A percentile compares a stretch with the other conserved stretches of the same genome.
These are phyloP conservation scores for Nycticebus coucang DNA, from an alignment of 2,113 vertebrate species.

Conservation along the genomic window DNA sequence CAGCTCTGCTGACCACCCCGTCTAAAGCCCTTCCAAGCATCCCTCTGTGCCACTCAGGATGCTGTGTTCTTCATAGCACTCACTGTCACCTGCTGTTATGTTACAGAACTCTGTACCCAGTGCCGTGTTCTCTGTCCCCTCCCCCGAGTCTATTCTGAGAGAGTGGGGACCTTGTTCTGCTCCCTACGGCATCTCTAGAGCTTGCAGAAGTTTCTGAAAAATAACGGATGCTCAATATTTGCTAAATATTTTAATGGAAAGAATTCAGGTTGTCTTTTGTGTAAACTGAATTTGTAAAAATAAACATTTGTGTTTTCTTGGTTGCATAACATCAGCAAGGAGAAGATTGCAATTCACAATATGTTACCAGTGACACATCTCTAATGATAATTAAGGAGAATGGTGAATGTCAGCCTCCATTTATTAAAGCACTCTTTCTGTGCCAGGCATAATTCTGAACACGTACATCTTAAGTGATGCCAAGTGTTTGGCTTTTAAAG, in stretches of 20 bases:
- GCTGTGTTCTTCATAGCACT: not conserved
- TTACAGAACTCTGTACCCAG: fast-evolving
- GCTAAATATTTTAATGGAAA: not conserved
- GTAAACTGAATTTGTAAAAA: not conserved
- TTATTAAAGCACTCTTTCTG: not conserved
- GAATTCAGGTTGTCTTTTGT: not conserved
- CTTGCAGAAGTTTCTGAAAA: not conserved
- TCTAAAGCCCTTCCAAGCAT: fast-evolving
- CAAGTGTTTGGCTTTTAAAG: not conserved
- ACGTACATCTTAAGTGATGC: not conserved
- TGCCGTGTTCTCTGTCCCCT: fast-evolving
- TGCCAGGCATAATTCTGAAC: not conserved
- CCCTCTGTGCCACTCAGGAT: fast-evolving
- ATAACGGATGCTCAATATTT: not conserved
- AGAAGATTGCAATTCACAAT: not conserved
- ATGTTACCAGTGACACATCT: not conserved
- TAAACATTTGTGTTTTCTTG: not conserved
- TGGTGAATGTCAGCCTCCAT: no score
- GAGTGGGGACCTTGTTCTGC: not conserved
- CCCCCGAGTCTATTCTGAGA: fast-evolving
- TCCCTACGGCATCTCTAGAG: no score
- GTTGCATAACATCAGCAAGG: not conserved
- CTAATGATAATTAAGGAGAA: not conserved
- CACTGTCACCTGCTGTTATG: fast-evolving
- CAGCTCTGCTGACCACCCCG: no score